Conservation (phyloP, 2,113 vertebrate genomes). For the Cervus canadensis region DNA sequence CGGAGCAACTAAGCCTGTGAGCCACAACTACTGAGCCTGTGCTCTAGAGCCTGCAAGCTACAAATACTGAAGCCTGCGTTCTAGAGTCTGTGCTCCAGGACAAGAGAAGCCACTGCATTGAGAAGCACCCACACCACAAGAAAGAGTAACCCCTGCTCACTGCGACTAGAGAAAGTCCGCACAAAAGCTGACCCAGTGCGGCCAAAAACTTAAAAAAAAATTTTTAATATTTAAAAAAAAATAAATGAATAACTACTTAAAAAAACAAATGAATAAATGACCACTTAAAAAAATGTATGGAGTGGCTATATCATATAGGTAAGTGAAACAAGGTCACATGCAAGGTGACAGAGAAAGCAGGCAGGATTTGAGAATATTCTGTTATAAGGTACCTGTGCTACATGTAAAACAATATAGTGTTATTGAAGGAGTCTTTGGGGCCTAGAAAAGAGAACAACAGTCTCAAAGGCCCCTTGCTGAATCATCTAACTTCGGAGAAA, state of each 20-base stretch:
- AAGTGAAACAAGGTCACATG: neutral
- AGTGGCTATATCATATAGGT: neutral
- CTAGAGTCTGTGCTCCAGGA: neutral
- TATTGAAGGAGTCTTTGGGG: neutral
- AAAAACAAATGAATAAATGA: neutral
- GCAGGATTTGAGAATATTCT: neutral
- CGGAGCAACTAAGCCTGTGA: neutral
- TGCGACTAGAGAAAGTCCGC: neutral
- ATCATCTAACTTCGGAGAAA: too few relatives aligned
- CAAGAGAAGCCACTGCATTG: neutral
- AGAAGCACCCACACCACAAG: neutral
- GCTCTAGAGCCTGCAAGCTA: neutral
- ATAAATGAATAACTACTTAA: neutral
- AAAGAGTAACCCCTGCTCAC: neutral
- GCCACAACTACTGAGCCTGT: neutral
- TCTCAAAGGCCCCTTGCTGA: too few relatives aligned
- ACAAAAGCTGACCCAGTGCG: neutral
- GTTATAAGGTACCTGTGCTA: neutral
- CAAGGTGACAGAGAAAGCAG: neutral
- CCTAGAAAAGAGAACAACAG: too few relatives aligned
- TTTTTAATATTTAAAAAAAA: neutral
- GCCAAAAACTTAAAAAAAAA: fast-evolving
- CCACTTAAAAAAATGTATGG: neutral
- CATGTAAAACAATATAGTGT: neutral
- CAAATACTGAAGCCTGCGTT: neutral